phyloP scores from a whole-genome alignment of 2,113 vertebrate genomes.

The Phalacrocorax carbo region DNA sequence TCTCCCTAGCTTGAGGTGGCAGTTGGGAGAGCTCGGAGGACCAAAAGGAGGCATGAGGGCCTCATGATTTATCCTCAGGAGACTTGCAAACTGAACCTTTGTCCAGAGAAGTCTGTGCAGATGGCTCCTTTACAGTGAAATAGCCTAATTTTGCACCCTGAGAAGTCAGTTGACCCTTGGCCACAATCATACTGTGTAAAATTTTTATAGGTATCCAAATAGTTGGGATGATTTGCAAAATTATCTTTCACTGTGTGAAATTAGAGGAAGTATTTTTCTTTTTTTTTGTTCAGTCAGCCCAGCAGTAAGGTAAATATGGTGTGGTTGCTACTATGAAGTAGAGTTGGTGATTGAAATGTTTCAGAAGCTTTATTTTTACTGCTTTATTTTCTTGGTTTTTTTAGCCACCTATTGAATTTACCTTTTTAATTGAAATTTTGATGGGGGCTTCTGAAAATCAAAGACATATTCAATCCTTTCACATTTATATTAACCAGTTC shows the following conservation, averaged over 20 bases:
- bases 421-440: neutral
- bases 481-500: neutral
- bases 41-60: neutral
- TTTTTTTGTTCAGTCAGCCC: neutral
- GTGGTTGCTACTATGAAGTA: neutral
- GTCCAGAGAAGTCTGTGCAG: neutral
- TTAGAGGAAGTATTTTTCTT: neutral
- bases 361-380: neutral
- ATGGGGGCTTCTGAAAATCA: neutral
- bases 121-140: neutral
- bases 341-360: neutral
- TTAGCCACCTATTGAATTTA: neutral
- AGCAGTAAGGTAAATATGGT: neutral
- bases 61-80: neutral
- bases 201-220: neutral
- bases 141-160: neutral
- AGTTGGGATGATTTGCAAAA: neutral
- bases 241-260: neutral
- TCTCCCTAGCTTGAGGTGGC: neutral
- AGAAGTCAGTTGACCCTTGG: neutral
- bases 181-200: neutral
- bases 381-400: neutral
- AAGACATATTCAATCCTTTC: neutral
- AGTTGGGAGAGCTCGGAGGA: neutral
- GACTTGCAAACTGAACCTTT: neutral